Base-by-base conservation (phyloP, 2,113 vertebrate genomes). In the Puffinus mauretanicus region DNA sequence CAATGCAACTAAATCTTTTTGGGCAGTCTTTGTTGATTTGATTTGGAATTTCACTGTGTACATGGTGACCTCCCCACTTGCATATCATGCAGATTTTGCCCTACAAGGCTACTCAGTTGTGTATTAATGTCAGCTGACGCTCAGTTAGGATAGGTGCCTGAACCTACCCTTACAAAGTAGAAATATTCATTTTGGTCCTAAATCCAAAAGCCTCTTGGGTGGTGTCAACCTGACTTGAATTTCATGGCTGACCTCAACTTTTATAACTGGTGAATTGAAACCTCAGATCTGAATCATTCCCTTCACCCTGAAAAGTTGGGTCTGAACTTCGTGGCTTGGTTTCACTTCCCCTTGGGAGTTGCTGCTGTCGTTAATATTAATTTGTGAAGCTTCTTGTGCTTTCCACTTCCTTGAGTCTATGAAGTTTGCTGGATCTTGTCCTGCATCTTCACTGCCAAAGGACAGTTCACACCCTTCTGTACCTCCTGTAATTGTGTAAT, bases 391-490 rank as follows among this genome's bases (percentile, higher is more conserved):
- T 94, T 79, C 93, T 97, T 93, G 49, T 80, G 77, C 89, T 97
- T 96, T 95, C 89, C 62, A 91, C 78, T 97, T 97, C 94, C 97
- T 97, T 80, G 94, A 95, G 89, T 96, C 84, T 96, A 26, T 93
- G 79, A 91, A 91, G 95, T 96, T 94, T 95, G 66, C 95, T 96
- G 96, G 95, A 97, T 97, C 95, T 95, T 86, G 84, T 94, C 91
- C 89, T 97, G 67, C 71, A 91, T 91, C 93, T 96, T 94, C 60
- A 62, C 84, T 89, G 95, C 96, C 96, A 90, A 95, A 96, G 95
- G 94, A 95, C 94, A 93, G 87, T 97, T 96, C 94, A 95, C 96
- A 94, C 94, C 95, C 96, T 95, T 67, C 89, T 83, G 58, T 70
- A 71, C 75, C 93, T 96, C 71, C 91, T 91, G 90, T 94, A 96